A percentile compares a stretch with the other conserved stretches of the same genome.
phyloP scores from a whole-genome alignment of 1,140 invertebrate species.

The Coptotermes formosanus region DNA sequence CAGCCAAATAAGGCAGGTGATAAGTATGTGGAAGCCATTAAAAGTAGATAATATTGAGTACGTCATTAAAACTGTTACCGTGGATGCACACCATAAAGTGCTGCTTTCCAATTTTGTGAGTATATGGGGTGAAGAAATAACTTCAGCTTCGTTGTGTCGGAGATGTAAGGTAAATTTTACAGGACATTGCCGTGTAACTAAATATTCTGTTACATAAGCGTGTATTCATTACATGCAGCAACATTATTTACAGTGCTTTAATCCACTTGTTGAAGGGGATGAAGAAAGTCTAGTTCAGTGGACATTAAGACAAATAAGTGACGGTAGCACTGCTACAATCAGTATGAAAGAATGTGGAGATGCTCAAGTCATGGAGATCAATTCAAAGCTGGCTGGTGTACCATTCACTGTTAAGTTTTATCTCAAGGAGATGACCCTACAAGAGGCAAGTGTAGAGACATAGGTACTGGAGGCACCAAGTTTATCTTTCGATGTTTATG shows the following conservation, averaged over 20 bases:
- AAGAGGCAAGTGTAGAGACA: neutral
- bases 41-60: neutral
- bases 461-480: no score
- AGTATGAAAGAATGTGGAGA: neutral
- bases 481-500: no score
- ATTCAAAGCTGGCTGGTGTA: constrained; percentile 24
- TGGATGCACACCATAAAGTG: neutral
- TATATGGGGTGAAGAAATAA: neutral
- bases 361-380: neutral
- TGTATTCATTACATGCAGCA: no score
- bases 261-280: constrained; percentile 19
- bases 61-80: neutral
- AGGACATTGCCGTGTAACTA: neutral
- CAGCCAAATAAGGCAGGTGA: no score
- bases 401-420: constrained; percentile 19
- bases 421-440: neutral
- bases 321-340: neutral
- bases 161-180: constrained; percentile 2
- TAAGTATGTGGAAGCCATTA: neutral
- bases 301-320: neutral
- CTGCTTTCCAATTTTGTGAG: neutral
- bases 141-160: neutral
- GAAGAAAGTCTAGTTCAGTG: neutral
- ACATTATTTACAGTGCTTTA: constrained; percentile 3
- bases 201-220: no score